A percentile compares a stretch with the other conserved stretches of the same genome.
phyloP scores from a whole-genome alignment of 2,797 vertebrate genomes.

The Toxotes lorentzi region DNA sequence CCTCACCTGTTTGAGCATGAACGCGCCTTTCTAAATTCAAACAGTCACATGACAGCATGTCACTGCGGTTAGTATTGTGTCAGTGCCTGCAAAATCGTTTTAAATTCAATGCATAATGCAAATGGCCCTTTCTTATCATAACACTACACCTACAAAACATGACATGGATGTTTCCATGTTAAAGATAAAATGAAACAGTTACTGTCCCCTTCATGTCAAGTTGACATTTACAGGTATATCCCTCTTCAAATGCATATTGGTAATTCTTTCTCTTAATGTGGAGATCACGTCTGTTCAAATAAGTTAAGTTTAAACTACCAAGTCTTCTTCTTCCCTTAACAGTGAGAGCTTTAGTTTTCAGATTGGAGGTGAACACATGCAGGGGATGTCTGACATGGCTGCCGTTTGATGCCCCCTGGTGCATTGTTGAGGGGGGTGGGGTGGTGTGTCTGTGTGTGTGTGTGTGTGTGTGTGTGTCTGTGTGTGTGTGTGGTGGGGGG shows the following conservation, averaged over 20 bases:
- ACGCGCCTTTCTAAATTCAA: constrained; percentile 66
- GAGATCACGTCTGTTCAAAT: too few relatives aligned
- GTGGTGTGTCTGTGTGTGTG: too few relatives aligned
- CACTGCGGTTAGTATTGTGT: constrained; percentile 47
- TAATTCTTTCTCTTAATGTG: too few relatives aligned
- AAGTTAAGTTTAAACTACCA: too few relatives aligned
- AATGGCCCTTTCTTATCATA: constrained; percentile 50
- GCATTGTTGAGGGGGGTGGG: constrained; percentile 57
- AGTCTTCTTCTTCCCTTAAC: background rate
- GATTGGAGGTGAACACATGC: constrained; percentile 54
- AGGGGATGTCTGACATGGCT: constrained; percentile 73
- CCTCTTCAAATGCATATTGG: too few relatives aligned
- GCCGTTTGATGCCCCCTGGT: constrained; percentile 79
- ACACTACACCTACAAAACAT: constrained; percentile 7
- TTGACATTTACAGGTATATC: too few relatives aligned
- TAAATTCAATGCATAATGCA: constrained; percentile 14
- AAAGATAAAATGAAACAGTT: constrained; percentile 13
- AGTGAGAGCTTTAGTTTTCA: constrained; percentile 18
- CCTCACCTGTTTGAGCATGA: constrained; percentile 66
- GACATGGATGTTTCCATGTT: background rate
- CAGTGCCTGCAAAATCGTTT: constrained; percentile 37
- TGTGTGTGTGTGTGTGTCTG: too few relatives aligned
- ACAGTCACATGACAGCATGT: constrained; percentile 54
- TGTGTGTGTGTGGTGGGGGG: constrained; percentile 17
- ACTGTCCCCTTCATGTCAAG: background rate